Conservation (phyloP, 2,113 vertebrate genomes). For the Collichthys lucidus region DNA sequence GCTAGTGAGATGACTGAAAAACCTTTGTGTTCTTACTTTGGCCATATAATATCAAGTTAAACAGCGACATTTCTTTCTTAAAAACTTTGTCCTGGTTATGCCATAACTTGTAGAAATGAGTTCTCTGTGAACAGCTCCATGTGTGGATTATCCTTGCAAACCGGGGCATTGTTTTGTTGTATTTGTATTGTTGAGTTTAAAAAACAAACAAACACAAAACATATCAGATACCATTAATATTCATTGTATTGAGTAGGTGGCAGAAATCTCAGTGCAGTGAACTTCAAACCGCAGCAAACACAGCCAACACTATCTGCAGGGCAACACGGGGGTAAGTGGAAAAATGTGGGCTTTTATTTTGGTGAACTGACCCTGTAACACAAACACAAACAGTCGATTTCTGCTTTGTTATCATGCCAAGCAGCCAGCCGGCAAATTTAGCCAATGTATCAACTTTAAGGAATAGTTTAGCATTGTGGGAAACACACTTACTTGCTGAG, state of each 20-base stretch:
- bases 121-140: neutral
- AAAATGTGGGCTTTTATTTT: neutral
- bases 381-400: neutral
- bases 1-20: neutral
- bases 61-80: neutral
- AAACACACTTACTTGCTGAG: neutral
- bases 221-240: conserved; percentile 24
- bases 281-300: conserved; percentile 65
- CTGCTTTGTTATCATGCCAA: neutral
- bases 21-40: neutral
- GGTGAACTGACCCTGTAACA: conserved; percentile 2
- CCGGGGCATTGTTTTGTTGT: too few relatives aligned
- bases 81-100: neutral
- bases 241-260: conserved; percentile 51
- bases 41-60: neutral
- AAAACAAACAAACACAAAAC: neutral
- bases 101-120: neutral
- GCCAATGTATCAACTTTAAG: neutral
- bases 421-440: neutral
- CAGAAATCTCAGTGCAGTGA: conserved; percentile 39
- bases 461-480: neutral
- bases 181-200: neutral
- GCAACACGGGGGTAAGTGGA: conserved; percentile 55
- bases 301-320: conserved; percentile 22
- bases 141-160: too few relatives aligned